phyloP scores from a whole-genome alignment of 2,113 vertebrate species.

The Semnopithecus entellus region DNA sequence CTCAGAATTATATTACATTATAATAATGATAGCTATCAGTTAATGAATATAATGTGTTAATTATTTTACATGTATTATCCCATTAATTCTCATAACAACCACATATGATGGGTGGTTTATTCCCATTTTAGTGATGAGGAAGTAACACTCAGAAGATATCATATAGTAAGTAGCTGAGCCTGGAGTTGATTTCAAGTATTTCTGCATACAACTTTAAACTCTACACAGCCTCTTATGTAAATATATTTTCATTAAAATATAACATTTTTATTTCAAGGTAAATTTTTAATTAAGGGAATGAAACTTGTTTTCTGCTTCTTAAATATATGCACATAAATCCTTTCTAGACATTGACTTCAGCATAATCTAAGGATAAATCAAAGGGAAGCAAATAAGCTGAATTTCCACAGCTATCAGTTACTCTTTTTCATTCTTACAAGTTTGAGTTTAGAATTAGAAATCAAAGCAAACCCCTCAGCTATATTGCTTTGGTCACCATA shows the following conservation, averaged over 20 bases:
- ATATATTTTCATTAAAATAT: background rate
- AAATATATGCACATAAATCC: background rate
- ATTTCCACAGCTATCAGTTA: background rate
- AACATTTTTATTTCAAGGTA: conserved; percentile 22
- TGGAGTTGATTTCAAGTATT: background rate
- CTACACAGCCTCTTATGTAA: background rate
- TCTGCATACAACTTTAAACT: background rate
- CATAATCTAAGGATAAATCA: background rate
- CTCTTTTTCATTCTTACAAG: background rate
- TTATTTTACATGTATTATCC: conserved; percentile 2
- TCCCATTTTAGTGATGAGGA: conserved; percentile 12
- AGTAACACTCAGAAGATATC: background rate
- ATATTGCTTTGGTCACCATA: background rate
- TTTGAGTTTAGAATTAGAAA: conserved; percentile 16
- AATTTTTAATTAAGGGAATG: conserved; percentile 26
- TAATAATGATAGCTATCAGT: background rate
- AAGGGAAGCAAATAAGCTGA: background rate
- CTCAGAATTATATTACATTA: background rate
- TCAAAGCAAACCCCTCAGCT: background rate
- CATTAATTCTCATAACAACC: background rate
- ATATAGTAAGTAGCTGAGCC: background rate
- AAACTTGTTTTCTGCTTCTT: background rate
- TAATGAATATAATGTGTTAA: conserved; percentile 8
- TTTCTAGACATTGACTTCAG: background rate
- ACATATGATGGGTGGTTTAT: background rate